These are phyloP conservation scores for Pecten maximus DNA, from an alignment of 2,888 invertebrate species.

Conservation along the genomic window DNA sequence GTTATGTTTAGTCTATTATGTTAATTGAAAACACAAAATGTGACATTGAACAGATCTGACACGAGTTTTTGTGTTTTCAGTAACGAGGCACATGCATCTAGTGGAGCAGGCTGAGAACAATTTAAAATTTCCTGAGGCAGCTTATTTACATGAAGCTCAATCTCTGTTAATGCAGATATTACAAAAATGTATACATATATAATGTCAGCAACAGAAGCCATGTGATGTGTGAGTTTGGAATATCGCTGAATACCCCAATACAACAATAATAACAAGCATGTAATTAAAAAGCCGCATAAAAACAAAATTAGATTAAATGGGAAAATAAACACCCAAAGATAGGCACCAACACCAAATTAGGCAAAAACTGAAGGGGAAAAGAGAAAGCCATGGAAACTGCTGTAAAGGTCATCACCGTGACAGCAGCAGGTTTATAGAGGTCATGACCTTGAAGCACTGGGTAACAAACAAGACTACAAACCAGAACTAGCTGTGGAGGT, in stretches of 20 bases:
- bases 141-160: not conserved
- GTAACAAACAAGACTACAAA: conserved; percentile 35
- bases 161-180: not conserved
- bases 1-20: too few relatives aligned
- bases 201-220: not conserved
- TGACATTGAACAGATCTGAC: too few relatives aligned
- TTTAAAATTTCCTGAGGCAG: not conserved
- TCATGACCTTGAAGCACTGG: conserved; percentile 31
- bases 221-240: not conserved
- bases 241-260: not conserved
- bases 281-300: not conserved
- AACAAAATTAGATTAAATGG: not conserved
- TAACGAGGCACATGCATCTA: not conserved
- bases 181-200: not conserved
- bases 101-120: not conserved
- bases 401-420: conserved; percentile 15
- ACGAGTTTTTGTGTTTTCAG: too few relatives aligned
- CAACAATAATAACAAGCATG: not conserved
- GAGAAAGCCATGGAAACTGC: conserved; percentile 18
- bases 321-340: not conserved
- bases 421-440: conserved; percentile 16
- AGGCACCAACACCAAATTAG: conserved; percentile 16
- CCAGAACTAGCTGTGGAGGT: conserved; percentile 65
- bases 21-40: too few relatives aligned
- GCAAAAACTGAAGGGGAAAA: conserved; percentile 16